These are phyloP conservation scores for Enhydra lutris DNA, from an alignment of 2,113 vertebrate genomes.

Conservation along the genomic window DNA sequence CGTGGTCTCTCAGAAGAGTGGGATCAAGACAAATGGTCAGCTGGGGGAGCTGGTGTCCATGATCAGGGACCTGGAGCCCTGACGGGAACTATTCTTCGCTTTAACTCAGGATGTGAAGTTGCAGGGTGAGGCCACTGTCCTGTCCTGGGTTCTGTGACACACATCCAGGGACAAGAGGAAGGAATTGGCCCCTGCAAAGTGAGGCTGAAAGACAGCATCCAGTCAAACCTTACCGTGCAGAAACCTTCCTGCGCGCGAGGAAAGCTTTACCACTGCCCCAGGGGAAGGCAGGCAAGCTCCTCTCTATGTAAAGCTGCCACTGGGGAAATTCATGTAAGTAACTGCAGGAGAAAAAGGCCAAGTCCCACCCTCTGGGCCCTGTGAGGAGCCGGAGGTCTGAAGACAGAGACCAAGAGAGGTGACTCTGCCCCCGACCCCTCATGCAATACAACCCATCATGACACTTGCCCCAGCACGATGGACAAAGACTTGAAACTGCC, in stretches of 20 bases:
- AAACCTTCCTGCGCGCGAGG: neutral
- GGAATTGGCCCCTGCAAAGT: too few species aligned
- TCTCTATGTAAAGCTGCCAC: neutral
- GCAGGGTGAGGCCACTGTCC: too few species aligned
- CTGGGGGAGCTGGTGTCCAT: neutral
- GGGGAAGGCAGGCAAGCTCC: neutral
- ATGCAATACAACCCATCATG: too few species aligned
- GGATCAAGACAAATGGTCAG: neutral
- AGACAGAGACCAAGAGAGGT: too few species aligned
- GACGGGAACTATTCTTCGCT: too few species aligned
- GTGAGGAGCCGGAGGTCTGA: neutral
- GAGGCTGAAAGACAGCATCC: neutral
- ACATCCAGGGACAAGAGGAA: too few species aligned
- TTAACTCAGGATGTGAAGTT: too few species aligned
- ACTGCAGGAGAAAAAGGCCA: neutral
- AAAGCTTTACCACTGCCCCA: neutral
- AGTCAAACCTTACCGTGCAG: neutral
- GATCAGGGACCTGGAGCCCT: neutral
- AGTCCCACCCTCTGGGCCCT: neutral
- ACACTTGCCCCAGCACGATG: too few species aligned
- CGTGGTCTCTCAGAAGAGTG: neutral
- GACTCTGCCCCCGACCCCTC: too few species aligned
- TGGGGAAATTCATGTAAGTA: neutral
- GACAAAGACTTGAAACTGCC: too few species aligned
- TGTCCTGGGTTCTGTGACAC: too few species aligned